Evolutionary conservation across 2,797 vertebrate genomes (phyloP).

Genomic region (Lerista edwardsae): DNA sequence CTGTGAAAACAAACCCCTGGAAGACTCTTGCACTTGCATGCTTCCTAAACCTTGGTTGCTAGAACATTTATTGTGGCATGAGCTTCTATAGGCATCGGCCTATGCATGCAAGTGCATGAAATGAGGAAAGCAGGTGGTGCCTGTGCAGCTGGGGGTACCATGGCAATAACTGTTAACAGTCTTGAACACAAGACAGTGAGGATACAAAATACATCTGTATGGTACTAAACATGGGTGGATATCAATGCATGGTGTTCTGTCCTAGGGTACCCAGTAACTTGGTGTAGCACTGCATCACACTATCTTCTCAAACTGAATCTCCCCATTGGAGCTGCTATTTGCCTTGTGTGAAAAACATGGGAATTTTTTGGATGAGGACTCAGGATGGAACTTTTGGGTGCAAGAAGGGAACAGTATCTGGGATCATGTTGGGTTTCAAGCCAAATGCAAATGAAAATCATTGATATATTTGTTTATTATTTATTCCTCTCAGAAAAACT

Average conservation of each 20-base stretch:
- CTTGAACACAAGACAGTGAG: no score
- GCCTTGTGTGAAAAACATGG: no score
- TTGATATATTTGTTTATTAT: neutral
- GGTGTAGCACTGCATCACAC: no score
- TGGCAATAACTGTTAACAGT: neutral
- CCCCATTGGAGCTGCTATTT: no score
- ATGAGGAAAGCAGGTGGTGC: neutral
- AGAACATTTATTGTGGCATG: neutral
- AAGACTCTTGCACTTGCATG: neutral
- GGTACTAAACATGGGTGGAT: no score
- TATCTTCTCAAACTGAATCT: no score
- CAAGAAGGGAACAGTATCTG: neutral
- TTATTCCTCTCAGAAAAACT: neutral
- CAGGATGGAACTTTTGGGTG: neutral
- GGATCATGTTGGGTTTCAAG: neutral
- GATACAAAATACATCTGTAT: no score
- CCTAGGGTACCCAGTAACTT: no score
- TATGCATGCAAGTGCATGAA: no score
- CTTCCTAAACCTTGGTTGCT: neutral
- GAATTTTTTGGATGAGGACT: neutral
- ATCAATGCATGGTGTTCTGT: no score
- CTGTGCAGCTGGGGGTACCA: no score
- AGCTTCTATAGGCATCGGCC: neutral
- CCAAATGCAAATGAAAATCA: neutral
- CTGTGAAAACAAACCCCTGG: neutral